phyloP scores from a whole-genome alignment of 2,113 vertebrate genomes.

The Cynocephalus volans region DNA sequence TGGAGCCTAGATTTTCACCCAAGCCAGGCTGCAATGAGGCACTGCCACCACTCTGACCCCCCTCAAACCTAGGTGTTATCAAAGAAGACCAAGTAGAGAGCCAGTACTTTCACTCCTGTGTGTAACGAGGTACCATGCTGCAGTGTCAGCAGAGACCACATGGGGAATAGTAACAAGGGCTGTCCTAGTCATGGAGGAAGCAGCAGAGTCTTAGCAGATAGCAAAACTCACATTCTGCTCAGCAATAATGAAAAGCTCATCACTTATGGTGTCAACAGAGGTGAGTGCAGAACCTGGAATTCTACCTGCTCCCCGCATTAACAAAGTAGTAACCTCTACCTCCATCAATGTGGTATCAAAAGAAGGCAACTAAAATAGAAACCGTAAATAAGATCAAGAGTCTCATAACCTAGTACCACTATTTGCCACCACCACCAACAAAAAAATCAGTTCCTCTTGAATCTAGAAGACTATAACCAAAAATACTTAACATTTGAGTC shows the following conservation, averaged over 20 bases:
- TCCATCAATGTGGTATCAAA: not conserved
- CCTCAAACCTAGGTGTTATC: not conserved
- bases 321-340: not conserved
- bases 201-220: not conserved
- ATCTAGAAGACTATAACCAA: not conserved
- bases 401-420: not conserved
- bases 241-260: not conserved
- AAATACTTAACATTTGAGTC: not conserved
- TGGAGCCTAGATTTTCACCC: not conserved
- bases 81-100: not conserved
- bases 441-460: not conserved
- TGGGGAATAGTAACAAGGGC: not conserved
- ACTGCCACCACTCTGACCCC: not conserved
- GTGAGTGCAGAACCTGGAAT: not conserved
- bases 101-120: not conserved
- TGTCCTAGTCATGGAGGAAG: not conserved
- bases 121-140: fast-evolving
- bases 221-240: too few relatives aligned
- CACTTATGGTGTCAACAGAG: not conserved
- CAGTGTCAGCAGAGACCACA: not conserved
- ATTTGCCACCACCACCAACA: fast-evolving
- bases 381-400: not conserved
- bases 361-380: not conserved
- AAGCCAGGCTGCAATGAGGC: too few relatives aligned
- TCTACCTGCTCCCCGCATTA: not conserved